Evolutionary conservation across 2,888 invertebrate species (phyloP).

Genomic region (Marasmarcha lunaedactyla): DNA sequence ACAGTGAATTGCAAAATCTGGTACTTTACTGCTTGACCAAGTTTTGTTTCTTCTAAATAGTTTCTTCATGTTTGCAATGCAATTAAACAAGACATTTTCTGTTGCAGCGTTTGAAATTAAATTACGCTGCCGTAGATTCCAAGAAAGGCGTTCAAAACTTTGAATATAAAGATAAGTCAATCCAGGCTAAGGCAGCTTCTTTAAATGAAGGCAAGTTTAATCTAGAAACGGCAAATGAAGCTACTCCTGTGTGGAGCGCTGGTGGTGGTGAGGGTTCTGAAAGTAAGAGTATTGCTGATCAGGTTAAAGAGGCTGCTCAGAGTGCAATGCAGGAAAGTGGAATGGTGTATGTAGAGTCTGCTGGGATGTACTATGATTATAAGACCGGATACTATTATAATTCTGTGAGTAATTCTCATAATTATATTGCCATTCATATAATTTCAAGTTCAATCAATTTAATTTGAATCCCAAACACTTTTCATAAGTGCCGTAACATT

Average conservation of each 20-base stretch:
- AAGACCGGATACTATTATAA: constrained; percentile 92
- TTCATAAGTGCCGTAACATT: not conserved
- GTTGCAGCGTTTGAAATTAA: not conserved
- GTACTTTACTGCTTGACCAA: constrained; percentile 34
- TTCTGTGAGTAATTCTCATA: constrained; percentile 72
- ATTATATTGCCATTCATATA: not conserved
- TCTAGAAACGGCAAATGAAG: not conserved
- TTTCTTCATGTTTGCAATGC: not conserved
- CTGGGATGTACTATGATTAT: constrained; percentile 90
- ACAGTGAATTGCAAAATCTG: constrained; percentile 60
- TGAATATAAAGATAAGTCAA: constrained; percentile 3
- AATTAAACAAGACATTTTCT: no score
- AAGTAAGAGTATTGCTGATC: constrained; percentile 73
- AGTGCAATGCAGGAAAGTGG: constrained; percentile 79
- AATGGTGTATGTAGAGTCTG: constrained; percentile 88
- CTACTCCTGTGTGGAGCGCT: constrained; percentile 23
- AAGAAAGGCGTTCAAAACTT: constrained; percentile 1
- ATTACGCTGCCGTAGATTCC: not conserved
- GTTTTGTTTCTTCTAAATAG: not conserved
- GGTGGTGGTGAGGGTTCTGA: constrained; percentile 22
- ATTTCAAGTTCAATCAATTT: constrained; percentile 9
- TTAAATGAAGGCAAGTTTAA: constrained; percentile 8
- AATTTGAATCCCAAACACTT: constrained; percentile 7
- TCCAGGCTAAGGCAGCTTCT: constrained; percentile 3
- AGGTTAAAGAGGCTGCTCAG: constrained; percentile 83